Evolutionary conservation across 2,888 invertebrate genomes (phyloP).

Genomic region (Papilio gigon): DNA sequence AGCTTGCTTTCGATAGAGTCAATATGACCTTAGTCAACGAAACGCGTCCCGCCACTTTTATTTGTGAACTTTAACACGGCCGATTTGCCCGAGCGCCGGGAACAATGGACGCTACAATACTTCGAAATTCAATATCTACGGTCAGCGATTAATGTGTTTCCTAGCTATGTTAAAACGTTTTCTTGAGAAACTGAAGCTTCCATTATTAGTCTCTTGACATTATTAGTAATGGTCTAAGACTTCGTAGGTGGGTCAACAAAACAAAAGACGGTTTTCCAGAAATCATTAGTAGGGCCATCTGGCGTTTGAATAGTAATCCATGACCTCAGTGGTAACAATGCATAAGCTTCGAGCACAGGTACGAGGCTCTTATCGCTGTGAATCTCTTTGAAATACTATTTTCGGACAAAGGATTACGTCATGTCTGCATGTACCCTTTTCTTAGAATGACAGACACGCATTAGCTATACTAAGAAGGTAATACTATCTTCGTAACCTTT

Average conservation of each 20-base stretch:
- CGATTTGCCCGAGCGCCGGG: conserved; percentile 33
- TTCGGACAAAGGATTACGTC: conserved; percentile 34
- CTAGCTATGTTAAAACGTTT: neutral
- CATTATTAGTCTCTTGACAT: neutral
- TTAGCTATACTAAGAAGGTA: conserved; percentile 26
- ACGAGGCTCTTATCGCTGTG: conserved; percentile 33
- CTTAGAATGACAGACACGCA: conserved; percentile 17
- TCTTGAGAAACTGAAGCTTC: neutral
- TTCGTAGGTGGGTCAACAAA: neutral
- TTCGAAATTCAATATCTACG: too few relatives aligned
- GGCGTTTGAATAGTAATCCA: neutral
- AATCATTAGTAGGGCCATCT: conserved; percentile 6
- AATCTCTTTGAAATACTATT: conserved; percentile 34
- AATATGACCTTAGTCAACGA: conserved; percentile 71
- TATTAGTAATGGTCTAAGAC: neutral
- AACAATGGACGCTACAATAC: conserved; percentile 32
- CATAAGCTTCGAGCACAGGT: conserved; percentile 27
- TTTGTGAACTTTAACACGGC: conserved; percentile 51
- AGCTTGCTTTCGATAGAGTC: conserved; percentile 78
- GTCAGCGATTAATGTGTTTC: too few relatives aligned
- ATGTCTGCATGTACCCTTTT: conserved; percentile 29
- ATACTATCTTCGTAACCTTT: neutral
- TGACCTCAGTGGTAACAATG: conserved; percentile 18
- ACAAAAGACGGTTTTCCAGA: conserved; percentile 6
- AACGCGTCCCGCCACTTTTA: conserved; percentile 70